Evolutionary conservation across 2,888 invertebrate genomes (phyloP).

Genomic region (Yponomeuta cagnagella): DNA sequence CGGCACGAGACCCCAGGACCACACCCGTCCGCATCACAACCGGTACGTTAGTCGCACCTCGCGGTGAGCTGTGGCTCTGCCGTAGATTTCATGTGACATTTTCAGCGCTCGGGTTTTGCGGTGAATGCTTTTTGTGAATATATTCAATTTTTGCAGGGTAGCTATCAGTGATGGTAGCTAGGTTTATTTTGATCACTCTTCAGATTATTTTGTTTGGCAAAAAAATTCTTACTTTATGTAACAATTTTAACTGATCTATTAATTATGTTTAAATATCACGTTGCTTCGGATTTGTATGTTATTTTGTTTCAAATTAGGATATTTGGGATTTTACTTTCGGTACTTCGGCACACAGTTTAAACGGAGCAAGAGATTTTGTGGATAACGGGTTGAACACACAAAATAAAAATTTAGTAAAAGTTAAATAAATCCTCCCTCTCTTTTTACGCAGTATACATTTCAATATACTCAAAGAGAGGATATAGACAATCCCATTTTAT

Average conservation of each 20-base stretch:
- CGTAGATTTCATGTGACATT: neutral
- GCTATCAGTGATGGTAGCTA: too few species aligned
- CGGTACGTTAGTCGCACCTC: slow-evolving; percentile 44
- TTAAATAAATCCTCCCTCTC: too few species aligned
- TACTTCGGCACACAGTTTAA: neutral
- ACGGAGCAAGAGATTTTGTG: neutral
- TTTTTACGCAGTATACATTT: too few species aligned
- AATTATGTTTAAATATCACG: neutral
- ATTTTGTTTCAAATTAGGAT: neutral
- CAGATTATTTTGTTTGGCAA: too few species aligned
- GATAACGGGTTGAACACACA: neutral
- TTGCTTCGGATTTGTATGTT: neutral
- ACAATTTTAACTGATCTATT: neutral
- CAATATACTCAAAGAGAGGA: too few species aligned
- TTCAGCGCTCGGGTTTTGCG: too few species aligned
- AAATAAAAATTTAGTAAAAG: too few species aligned
- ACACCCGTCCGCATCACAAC: slow-evolving; percentile 76
- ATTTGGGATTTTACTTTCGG: neutral
- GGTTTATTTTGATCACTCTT: too few species aligned
- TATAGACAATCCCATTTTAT: too few species aligned
- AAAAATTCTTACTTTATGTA: too few species aligned
- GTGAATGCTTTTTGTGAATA: too few species aligned
- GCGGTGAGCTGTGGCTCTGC: neutral
- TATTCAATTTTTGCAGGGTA: too few species aligned
- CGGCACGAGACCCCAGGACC: slow-evolving; percentile 78